Base-by-base conservation (phyloP, 1,140 invertebrate species). In the Maniola jurtina region DNA sequence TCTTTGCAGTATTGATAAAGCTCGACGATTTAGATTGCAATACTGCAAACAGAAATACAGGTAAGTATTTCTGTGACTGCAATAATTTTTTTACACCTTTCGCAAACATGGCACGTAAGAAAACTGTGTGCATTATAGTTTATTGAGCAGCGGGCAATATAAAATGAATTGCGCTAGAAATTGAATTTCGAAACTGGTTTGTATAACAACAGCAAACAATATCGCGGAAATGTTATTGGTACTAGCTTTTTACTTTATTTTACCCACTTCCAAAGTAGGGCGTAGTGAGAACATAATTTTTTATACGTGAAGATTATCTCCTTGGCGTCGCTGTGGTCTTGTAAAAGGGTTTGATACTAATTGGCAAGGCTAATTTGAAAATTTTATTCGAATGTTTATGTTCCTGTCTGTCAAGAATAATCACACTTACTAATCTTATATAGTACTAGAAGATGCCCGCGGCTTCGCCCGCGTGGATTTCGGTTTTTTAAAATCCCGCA, bases 141-240 rank as follows among this genome's bases (percentile, higher is more conserved):
- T 68, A 68, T 59, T 48, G 66, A 57, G 61, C 66, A 38, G 14
- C 14, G 35, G 62, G 45, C 58, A 52, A 56, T 68, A 63, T 59
- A 68, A 68, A 61, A 42, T 63, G 61, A 59, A 59, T 68, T 63
- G 66, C 66, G 40, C 62, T 68, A 63, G 59, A 68, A 68, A 68
- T 68, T 68, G 60, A 65, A 68, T 68, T 68, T 56, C 60, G 55
- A 68, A 54, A 68, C 55, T 59, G 66, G 66, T 68, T 68, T 68
- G 60, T 68, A 60, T 68, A 58, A 63, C 60, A 68, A 63, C 54
- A 34, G 54, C 60, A 63, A 68, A 63, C 66, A 68, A 56, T 68
- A 68, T 63, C 60, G 54, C 42, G 38, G 9, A 38, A 52, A 62
- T 62, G 35, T 60, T 67, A 67, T 61, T 67, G 65, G 33, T 58